These are phyloP conservation scores for Cryptosula pallasiana DNA, from an alignment of 2,888 invertebrate genomes.

Conservation along the genomic window DNA sequence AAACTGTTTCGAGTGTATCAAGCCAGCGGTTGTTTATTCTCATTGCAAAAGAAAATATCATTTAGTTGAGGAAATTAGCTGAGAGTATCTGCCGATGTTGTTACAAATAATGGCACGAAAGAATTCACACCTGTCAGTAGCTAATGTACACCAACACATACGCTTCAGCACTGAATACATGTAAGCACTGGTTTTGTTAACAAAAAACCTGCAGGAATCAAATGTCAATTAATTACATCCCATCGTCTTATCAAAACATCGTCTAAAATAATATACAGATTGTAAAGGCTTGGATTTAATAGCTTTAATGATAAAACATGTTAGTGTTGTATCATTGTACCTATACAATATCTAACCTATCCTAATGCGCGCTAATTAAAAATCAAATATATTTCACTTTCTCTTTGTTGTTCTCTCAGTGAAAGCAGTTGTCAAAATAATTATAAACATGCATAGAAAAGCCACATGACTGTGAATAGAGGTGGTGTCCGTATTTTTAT, in stretches of 20 bases:
- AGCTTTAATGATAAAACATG: slow-evolving; percentile 19
- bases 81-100: neutral
- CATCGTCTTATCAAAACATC: neutral
- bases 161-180: slow-evolving; percentile 12
- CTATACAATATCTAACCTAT: neutral
- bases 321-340: slow-evolving; percentile 17
- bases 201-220: slow-evolving; percentile 17
- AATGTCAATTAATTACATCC: slow-evolving; percentile 22
- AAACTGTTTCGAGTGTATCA: neutral
- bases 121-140: slow-evolving; percentile 7
- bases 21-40: slow-evolving; percentile 10
- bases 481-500: neutral
- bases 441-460: slow-evolving; percentile 19
- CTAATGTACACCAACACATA: slow-evolving; percentile 17
- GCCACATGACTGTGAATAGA: slow-evolving; percentile 11
- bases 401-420: slow-evolving; percentile 4
- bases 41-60: slow-evolving; percentile 23
- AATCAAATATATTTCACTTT: slow-evolving; percentile 18
- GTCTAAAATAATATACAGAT: slow-evolving; percentile 8
- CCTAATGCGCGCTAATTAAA: slow-evolving; percentile 21
- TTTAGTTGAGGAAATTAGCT: slow-evolving; percentile 2
- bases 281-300: neutral
- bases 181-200: slow-evolving; percentile 1
- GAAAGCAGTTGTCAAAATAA: slow-evolving; percentile 24
- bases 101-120: slow-evolving; percentile 18